These are phyloP conservation scores for Zosterops borbonicus DNA, from an alignment of 2,113 vertebrate species.

Conservation along the genomic window DNA sequence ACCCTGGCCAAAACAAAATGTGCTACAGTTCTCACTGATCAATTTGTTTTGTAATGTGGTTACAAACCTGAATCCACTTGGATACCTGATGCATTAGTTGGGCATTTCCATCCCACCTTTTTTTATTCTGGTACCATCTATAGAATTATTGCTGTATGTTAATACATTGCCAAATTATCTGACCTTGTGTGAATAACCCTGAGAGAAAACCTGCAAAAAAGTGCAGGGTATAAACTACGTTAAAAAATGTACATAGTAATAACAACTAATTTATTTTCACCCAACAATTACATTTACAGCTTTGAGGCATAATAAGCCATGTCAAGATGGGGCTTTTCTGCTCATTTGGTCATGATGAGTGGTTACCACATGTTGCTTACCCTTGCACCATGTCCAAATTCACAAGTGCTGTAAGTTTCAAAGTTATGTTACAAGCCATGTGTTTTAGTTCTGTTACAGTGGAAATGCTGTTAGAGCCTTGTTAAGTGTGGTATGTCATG, in stretches of 20 bases:
- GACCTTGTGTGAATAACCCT: background rate
- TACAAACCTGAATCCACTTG: background rate
- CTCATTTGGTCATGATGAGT: slow-evolving; percentile 67
- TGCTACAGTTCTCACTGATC: background rate
- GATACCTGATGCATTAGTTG: background rate
- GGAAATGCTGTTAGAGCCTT: slow-evolving; percentile 83
- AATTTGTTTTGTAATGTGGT: background rate
- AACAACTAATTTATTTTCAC: slow-evolving; percentile 4
- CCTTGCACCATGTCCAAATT: slow-evolving; percentile 78
- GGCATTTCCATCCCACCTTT: background rate
- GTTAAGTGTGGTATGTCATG: slow-evolving; percentile 81
- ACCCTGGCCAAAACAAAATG: background rate
- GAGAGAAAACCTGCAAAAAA: background rate
- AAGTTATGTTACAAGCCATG: slow-evolving; percentile 75
- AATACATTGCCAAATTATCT: background rate
- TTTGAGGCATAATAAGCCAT: slow-evolving; percentile 42
- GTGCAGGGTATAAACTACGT: background rate
- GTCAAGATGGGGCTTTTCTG: slow-evolving; percentile 61
- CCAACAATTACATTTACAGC: slow-evolving; percentile 41
- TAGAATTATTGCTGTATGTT: background rate
- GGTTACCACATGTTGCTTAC: slow-evolving; percentile 70
- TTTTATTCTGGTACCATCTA: background rate
- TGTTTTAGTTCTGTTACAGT: slow-evolving; percentile 89
- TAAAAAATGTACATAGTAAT: background rate
- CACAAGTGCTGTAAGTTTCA: slow-evolving; percentile 71